Conservation (phyloP, 2,888 invertebrate genomes). For the Drosophila meridionalis region DNA sequence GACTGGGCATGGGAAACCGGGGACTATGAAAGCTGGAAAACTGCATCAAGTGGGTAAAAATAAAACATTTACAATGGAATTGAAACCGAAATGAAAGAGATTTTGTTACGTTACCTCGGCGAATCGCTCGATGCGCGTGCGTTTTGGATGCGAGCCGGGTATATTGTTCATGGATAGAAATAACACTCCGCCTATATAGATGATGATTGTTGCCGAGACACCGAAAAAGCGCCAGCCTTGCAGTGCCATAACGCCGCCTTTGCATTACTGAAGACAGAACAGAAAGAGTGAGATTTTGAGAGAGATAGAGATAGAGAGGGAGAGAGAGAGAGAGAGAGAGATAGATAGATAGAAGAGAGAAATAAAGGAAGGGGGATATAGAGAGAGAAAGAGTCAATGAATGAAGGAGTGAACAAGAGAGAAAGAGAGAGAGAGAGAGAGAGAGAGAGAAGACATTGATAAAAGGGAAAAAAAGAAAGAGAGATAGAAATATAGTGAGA, state of each 20-base stretch:
- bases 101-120: constrained; percentile 75
- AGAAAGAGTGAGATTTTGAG: background rate
- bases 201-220: constrained; percentile 84
- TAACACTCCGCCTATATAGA: constrained; percentile 84
- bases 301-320: background rate
- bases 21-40: constrained; percentile 82
- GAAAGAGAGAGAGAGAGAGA: background rate
- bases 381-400: background rate
- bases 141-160: constrained; percentile 83
- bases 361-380: no score
- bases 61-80: background rate
- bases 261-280: constrained; percentile 71
- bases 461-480: background rate
- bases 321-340: background rate
- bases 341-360: background rate
- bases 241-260: constrained; percentile 84
- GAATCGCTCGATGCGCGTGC: constrained; percentile 81
- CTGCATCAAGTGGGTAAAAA: constrained; percentile 40
- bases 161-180: constrained; percentile 85
- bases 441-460: background rate
- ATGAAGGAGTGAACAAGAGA: constrained; percentile 7
- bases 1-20: constrained; percentile 79
- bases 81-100: background rate
- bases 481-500: background rate
- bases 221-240: constrained; percentile 85